Conservation (phyloP, 2,888 invertebrate genomes). For the Eupsilia transversa region DNA sequence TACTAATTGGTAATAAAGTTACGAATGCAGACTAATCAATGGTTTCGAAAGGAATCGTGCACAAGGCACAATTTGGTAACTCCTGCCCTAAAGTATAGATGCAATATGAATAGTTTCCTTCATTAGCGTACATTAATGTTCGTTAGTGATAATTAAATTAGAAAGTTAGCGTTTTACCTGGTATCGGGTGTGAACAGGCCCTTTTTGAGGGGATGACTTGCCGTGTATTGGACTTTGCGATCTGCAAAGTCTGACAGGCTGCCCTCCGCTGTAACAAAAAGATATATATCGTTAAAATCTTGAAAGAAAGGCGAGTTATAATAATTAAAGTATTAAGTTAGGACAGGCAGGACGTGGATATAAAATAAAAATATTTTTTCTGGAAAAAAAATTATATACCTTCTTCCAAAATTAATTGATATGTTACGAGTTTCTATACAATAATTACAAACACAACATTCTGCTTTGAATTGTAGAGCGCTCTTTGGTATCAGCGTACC, state of each 20-base stretch:
- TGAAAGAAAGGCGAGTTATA: not conserved
- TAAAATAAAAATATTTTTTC: too few species aligned
- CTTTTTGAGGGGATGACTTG: conserved; percentile 92
- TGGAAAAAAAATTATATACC: not conserved
- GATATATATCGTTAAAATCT: conserved; percentile 60
- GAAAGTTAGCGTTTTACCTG: conserved; percentile 82
- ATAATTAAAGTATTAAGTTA: not conserved
- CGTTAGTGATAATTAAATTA: conserved; percentile 62
- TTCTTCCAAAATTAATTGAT: not conserved
- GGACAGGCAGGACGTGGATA: too few species aligned
- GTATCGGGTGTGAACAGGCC: conserved; percentile 94
- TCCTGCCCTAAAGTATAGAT: conserved; percentile 33
- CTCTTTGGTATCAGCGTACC: not conserved
- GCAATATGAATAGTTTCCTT: conserved; percentile 23
- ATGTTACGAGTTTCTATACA: not conserved
- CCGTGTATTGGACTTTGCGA: conserved; percentile 94
- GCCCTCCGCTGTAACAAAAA: conserved; percentile 95
- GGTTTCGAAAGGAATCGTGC: conserved; percentile 55
- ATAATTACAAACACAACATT: not conserved
- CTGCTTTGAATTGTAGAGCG: not conserved
- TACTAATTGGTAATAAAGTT: conserved; percentile 50
- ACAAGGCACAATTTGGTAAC: conserved; percentile 43
- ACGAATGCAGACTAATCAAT: conserved; percentile 43
- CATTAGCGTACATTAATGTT: conserved; percentile 42
- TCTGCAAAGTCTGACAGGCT: conserved; percentile 96